Percentiles rank a stretch among this genome's conserved stretches.
Evolutionary conservation across 2,888 invertebrate species (phyloP).

Genomic region (Lottia scabra): DNA sequence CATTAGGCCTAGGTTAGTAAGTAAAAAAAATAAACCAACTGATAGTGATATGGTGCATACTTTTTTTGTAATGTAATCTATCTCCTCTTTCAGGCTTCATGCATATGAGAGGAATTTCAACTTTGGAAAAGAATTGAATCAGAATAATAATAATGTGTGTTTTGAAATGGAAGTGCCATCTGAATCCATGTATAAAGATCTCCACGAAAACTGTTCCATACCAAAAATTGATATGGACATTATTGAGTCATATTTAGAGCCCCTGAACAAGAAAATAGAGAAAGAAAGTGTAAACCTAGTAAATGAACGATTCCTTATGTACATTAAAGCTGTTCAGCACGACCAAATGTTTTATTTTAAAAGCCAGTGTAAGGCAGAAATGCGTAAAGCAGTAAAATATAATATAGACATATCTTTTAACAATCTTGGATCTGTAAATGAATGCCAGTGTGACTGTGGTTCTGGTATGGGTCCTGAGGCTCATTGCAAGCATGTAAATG

Average conservation of each 20-base stretch:
- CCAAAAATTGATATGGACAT: neutral
- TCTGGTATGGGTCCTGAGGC: constrained; percentile 26
- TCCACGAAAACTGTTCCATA: too few species aligned
- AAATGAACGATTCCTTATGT: neutral
- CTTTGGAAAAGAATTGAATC: too few species aligned
- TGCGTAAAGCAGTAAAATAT: neutral
- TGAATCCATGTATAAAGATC: too few species aligned
- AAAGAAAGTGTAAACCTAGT: neutral
- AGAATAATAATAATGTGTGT: too few species aligned
- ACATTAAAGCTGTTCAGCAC: neutral
- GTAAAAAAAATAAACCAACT: neutral
- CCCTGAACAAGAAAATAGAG: neutral
- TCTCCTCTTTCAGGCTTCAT: constrained; percentile 36
- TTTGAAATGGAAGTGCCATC: too few species aligned
- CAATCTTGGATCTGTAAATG: constrained; percentile 15
- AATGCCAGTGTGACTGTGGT: constrained; percentile 29
- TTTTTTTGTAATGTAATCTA: neutral
- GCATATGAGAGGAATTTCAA: constrained; percentile 39
- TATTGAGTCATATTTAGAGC: neutral
- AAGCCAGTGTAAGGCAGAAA: neutral
- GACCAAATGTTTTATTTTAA: neutral
- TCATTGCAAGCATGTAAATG: constrained; percentile 28
- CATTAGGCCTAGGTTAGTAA: too few species aligned
- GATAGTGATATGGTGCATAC: neutral
- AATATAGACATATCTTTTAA: constrained; percentile 15